These are phyloP conservation scores for Spodoptera littoralis DNA, from an alignment of 2,888 invertebrate genomes.

Conservation along the genomic window DNA sequence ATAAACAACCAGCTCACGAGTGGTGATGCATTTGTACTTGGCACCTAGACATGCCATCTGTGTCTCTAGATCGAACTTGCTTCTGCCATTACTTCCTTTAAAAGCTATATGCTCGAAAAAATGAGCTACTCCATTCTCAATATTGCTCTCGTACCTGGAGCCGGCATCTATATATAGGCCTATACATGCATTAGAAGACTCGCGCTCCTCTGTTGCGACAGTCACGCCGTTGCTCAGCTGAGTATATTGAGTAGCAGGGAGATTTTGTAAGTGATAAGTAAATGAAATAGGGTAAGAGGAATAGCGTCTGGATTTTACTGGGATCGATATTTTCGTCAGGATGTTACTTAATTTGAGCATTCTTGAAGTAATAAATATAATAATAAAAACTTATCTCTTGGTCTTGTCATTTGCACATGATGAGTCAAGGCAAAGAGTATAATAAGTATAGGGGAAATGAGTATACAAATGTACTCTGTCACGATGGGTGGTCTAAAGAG, in stretches of 20 bases:
- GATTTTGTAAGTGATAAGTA: constrained; percentile 85
- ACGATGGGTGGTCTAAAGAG: too few relatives aligned
- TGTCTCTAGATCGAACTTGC: constrained; percentile 94
- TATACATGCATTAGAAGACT: constrained; percentile 88
- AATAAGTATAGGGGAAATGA: too few relatives aligned
- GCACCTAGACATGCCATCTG: constrained; percentile 98
- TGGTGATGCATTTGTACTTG: constrained; percentile 98
- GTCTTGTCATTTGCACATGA: background rate
- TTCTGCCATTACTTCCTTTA: constrained; percentile 91
- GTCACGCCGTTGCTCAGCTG: constrained; percentile 94
- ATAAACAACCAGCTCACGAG: constrained; percentile 98
- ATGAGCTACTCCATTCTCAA: constrained; percentile 77
- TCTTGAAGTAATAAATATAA: constrained; percentile 14
- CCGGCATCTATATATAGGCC: constrained; percentile 77
- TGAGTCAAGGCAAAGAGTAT: background rate
- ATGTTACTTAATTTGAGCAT: constrained; percentile 58
- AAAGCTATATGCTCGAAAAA: constrained; percentile 82
- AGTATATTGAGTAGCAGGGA: constrained; percentile 94
- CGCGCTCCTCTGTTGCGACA: constrained; percentile 97
- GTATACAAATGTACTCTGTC: too few relatives aligned
- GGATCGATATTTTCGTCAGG: constrained; percentile 46
- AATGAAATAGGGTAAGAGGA: constrained; percentile 87
- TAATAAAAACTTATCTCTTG: constrained; percentile 8
- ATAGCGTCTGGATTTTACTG: constrained; percentile 84
- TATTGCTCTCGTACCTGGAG: constrained; percentile 71